Evolutionary conservation across 2,888 invertebrate species (phyloP), one percentile per base, ranked within the genome.

Genomic region (Chrysotoxum bicinctum): DNA sequence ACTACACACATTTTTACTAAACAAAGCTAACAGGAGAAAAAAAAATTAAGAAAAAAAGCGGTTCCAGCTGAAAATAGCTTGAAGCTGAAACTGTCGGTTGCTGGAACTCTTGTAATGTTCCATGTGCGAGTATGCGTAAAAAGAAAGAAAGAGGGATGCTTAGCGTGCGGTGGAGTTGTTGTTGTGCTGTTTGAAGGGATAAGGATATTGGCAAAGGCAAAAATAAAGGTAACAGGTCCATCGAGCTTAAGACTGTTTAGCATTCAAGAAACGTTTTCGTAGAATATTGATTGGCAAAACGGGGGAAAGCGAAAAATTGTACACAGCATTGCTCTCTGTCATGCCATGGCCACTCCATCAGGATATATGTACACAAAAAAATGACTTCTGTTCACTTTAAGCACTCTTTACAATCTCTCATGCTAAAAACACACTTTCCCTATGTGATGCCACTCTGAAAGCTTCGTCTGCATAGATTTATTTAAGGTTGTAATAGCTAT

Each of bases 201-300:
- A 68, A 64, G 23, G 58, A 48, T 21, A 48, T 58, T 40, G 52
- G 37, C 56, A 52, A 45, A 64, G 68, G 74, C 68, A 48, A 40
- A 77, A 72, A 60, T 77, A 68, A 81, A 85, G 85, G 85, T 85
- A 85, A 85, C 85, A 85, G 85, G 85, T 85, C 85, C 80, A 81
- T 81, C 79, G 52, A 80, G 79, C 75, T 70, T 73, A 73, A 76
- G 76, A 48, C 85, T 88, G 81, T 86, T 90, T 90, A 90, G 88
- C 89, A 90, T 91, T 89, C 90, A 90, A 89, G 88, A 88, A 89
- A 88, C 90, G 89, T 89, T 79, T 77, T 26, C 79, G 75, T 88
- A 89, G 88, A 89, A 89, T 90, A 90, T 90, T 90, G 91, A 90
- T 91, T 90, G 91, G 90, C 90, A 90, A 89, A 90, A 89, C 88